phyloP scores from a whole-genome alignment of 2,797 vertebrate genomes.

The Aselliscus stoliczkanus region DNA sequence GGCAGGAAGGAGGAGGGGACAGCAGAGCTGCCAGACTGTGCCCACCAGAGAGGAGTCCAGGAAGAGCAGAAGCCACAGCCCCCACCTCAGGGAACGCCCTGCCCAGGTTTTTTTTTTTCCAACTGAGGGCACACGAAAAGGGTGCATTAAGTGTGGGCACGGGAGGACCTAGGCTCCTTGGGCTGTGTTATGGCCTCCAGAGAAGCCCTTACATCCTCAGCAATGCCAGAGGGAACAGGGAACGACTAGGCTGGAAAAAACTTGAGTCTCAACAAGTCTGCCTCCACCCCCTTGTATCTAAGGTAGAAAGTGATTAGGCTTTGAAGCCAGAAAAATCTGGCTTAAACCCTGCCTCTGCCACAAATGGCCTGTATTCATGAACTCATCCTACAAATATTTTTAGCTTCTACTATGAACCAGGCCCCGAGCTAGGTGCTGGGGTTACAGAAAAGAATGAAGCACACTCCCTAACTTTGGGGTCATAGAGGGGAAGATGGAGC shows the following conservation, averaged over 20 bases:
- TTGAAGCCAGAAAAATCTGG: background rate
- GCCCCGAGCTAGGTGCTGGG: background rate
- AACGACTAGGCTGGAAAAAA: background rate
- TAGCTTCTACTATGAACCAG: background rate
- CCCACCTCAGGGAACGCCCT: background rate
- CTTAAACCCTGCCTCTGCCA: background rate
- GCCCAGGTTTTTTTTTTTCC: background rate
- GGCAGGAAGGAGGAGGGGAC: background rate
- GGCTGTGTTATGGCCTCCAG: background rate
- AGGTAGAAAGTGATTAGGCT: background rate
- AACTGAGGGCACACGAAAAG: background rate
- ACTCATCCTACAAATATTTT: background rate
- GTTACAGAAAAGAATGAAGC: background rate
- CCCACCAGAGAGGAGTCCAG: background rate
- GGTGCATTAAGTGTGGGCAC: background rate
- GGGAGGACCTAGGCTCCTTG: background rate
- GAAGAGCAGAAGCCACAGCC: background rate
- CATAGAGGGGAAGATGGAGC: background rate
- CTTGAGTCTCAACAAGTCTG: background rate
- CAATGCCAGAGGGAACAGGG: background rate
- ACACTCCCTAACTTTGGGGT: background rate
- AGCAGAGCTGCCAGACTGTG: background rate
- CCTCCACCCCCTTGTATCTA: background rate
- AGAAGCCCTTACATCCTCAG: background rate
- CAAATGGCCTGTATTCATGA: background rate